Evolutionary conservation across 1,140 invertebrate species (phyloP).

Genomic region (Macrobrachium nipponense): DNA sequence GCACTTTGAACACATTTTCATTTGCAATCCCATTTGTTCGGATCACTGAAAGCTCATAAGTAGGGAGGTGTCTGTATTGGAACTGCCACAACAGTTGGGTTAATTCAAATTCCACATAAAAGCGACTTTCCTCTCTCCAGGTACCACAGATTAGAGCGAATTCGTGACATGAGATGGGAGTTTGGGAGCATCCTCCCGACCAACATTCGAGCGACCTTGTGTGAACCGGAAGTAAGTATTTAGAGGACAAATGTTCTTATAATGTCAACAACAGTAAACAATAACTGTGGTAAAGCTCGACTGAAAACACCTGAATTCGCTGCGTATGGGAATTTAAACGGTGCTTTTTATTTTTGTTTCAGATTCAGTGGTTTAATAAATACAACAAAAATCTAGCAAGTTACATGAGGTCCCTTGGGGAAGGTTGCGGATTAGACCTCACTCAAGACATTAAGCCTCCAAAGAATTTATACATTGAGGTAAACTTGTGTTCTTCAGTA

Average conservation of each 20-base stretch:
- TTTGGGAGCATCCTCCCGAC: conserved; percentile 89
- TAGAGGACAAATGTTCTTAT: not conserved
- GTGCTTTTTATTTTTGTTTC: conserved; percentile 5
- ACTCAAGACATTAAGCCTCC: conserved; percentile 90
- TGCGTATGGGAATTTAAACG: not conserved
- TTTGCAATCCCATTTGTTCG: too few species aligned
- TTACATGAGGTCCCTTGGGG: conserved; percentile 90
- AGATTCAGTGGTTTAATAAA: conserved; percentile 85
- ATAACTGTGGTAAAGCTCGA: not conserved
- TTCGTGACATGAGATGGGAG: conserved; percentile 90
- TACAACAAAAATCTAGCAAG: conserved; percentile 88
- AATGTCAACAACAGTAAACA: too few species aligned
- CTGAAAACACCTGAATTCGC: not conserved
- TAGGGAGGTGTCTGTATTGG: too few species aligned
- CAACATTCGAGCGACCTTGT: conserved; percentile 85
- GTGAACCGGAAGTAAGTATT: conserved; percentile 78
- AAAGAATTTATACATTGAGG: conserved; percentile 91
- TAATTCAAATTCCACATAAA: too few species aligned
- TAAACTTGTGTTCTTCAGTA: conserved; percentile 1
- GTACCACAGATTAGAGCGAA: conserved; percentile 82
- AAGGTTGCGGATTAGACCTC: conserved; percentile 84
- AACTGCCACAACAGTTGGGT: too few species aligned
- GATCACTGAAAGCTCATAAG: too few species aligned
- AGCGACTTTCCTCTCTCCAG: conserved; percentile 67
- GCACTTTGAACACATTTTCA: too few species aligned